Base-by-base conservation (phyloP, 2,888 invertebrate species). In the Synanthedon myopaeformis region DNA sequence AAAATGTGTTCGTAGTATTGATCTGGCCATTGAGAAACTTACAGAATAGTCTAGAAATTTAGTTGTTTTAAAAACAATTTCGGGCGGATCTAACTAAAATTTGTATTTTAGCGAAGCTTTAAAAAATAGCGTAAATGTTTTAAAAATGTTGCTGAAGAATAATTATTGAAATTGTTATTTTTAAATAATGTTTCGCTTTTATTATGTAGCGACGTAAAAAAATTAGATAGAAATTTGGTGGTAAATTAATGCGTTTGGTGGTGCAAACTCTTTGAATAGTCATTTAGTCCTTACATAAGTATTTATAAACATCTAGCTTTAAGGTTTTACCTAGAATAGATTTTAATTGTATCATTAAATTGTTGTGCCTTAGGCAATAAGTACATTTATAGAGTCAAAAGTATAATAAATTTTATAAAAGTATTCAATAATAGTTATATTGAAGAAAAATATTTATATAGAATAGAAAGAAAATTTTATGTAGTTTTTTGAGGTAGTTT, bases 201-300 rank as follows among this genome's bases (percentile, higher is more conserved):
- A 53, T 53, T 52, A 49, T 51, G 57, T 56, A 56, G 48, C 14
- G 51, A 19, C 42, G 35, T 13, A 49, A 49, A 8, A n/a, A 5
- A 50, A 19, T n/a, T 76, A 76, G 72, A 69, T 73, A 77, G 74
- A 56, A 64, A 67, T 66, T 70, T 76, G 76, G 75, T 77, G 78
- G 76, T 75, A 70, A 65, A 67, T 74, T 67, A 63, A 65, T 76
- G 72, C 79, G 66, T 82, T 79, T 84, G 87, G 87, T 87, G 87
- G 87, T 87, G 87, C 87, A 86, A 87, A 82, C 84, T 86, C 83
- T 76, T 70, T 63, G 59, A 42, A 48, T 52, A 54, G 49, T 59
- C 60, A 62, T 66, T 65, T 80, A 77, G 76, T 66, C 70, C 71
- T 73, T 74, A 35, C 35, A 35, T 56, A 60, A 72, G 63, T 71